Evolutionary conservation across 2,113 vertebrate genomes (phyloP).

Genomic region (Oryzias melastigma): DNA sequence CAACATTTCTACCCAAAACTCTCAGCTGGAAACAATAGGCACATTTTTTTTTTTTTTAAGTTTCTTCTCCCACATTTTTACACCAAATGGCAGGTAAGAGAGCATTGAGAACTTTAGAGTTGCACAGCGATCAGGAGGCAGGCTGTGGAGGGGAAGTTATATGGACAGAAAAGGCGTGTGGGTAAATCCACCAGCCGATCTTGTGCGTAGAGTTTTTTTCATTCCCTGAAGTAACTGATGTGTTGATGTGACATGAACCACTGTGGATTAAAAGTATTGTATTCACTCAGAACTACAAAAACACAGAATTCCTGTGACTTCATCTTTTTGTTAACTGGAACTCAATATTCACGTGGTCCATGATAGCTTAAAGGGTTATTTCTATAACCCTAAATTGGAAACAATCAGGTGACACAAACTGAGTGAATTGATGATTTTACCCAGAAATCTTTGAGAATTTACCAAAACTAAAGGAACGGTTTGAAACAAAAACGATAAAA

Average conservation of each 20-base stretch:
- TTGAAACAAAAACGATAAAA: neutral
- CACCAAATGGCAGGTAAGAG: slow-evolving; percentile 16
- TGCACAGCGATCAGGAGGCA: slow-evolving; percentile 20
- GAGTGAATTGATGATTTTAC: neutral
- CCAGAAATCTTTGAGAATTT: neutral
- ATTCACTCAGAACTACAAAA: neutral
- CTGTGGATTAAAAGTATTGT: neutral
- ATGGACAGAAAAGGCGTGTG: slow-evolving; percentile 4
- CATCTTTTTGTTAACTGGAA: slow-evolving; percentile 2
- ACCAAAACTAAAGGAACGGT: neutral
- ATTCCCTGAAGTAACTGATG: neutral
- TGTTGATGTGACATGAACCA: slow-evolving; percentile 1
- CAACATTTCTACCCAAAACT: slow-evolving; percentile 22
- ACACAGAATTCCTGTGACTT: neutral
- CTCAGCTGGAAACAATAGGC: slow-evolving; percentile 45
- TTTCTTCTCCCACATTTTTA: neutral
- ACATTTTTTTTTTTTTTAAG: neutral
- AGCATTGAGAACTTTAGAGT: slow-evolving; percentile 26
- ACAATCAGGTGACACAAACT: neutral
- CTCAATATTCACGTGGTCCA: neutral
- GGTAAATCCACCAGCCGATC: slow-evolving; percentile 9
- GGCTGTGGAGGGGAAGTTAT: slow-evolving; percentile 11
- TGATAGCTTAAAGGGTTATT: neutral
- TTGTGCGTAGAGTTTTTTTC: slow-evolving; percentile 27
- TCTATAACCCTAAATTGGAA: neutral